These are phyloP conservation scores for Ganaspis brasiliensis DNA, from an alignment of 2,888 invertebrate genomes.

Conservation along the genomic window DNA sequence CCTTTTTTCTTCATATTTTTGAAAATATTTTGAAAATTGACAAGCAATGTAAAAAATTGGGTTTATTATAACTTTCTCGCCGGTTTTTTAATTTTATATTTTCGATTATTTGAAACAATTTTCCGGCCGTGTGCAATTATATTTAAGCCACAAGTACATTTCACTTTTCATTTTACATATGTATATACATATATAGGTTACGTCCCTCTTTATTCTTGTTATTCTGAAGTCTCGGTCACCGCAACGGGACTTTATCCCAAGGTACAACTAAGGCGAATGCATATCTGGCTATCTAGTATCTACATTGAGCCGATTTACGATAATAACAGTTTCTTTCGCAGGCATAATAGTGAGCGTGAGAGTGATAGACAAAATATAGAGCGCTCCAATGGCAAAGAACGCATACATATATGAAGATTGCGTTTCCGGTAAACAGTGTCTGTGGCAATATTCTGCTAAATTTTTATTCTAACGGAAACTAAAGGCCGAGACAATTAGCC, in stretches of 20 bases:
- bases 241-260: conserved; percentile 32
- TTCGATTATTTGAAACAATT: conserved; percentile 2
- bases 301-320: conserved; percentile 23
- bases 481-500: conserved; percentile 34
- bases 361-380: conserved; percentile 37
- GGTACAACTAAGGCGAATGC: conserved; percentile 15
- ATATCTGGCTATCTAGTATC: conserved; percentile 9
- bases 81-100: too few species aligned
- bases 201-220: neutral
- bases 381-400: conserved; percentile 3
- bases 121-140: neutral
- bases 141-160: conserved; percentile 16
- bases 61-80: too few species aligned
- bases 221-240: conserved; percentile 1
- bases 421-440: conserved; percentile 32
- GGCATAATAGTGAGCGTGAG: conserved; percentile 33
- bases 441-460: conserved; percentile 39
- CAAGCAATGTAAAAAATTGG: too few species aligned
- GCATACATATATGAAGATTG: conserved; percentile 32
- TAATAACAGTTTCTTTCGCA: conserved; percentile 34
- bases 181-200: conserved; percentile 11
- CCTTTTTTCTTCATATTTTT: too few species aligned
- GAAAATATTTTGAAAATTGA: too few species aligned
- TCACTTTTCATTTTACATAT: conserved; percentile 18
- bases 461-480: conserved; percentile 33